A percentile compares a stretch with the other conserved stretches of the same genome.
phyloP scores from a whole-genome alignment of 2,888 invertebrate species.

The Ophion ellenae region DNA sequence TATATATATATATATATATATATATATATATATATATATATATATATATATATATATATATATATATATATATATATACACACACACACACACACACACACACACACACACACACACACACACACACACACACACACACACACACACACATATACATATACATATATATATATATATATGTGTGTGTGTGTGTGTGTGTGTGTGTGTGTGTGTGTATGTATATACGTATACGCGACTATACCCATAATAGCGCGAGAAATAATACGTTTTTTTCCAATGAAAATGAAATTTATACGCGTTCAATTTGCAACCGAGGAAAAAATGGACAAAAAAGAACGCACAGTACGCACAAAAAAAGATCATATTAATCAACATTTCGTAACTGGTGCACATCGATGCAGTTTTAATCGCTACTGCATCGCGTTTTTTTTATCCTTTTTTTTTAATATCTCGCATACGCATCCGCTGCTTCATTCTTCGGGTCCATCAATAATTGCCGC shows the following conservation, averaged over 20 bases:
- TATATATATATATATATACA: no score
- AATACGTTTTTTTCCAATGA: slow-evolving; percentile 38
- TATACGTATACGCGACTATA: background rate
- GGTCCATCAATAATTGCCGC: slow-evolving; percentile 28
- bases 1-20: no score
- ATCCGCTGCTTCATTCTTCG: background rate
- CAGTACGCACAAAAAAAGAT: background rate
- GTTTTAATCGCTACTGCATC: slow-evolving; percentile 18
- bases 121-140: no score
- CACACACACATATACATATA: no score
- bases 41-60: no score
- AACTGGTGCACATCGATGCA: slow-evolving; percentile 34
- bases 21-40: no score
- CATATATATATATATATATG: no score
- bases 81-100: no score
- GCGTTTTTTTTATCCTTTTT: background rate
- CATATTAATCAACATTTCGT: slow-evolving; percentile 36
- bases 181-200: no score
- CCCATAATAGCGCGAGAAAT: slow-evolving; percentile 38
- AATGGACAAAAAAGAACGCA: background rate
- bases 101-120: no score
- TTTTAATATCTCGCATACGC: background rate
- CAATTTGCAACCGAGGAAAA: slow-evolving; percentile 38
- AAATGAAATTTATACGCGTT: slow-evolving; percentile 50
- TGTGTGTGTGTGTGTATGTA: background rate